These are phyloP conservation scores for Tupiocoris notatus DNA, from an alignment of 2,888 invertebrate genomes.

Conservation along the genomic window DNA sequence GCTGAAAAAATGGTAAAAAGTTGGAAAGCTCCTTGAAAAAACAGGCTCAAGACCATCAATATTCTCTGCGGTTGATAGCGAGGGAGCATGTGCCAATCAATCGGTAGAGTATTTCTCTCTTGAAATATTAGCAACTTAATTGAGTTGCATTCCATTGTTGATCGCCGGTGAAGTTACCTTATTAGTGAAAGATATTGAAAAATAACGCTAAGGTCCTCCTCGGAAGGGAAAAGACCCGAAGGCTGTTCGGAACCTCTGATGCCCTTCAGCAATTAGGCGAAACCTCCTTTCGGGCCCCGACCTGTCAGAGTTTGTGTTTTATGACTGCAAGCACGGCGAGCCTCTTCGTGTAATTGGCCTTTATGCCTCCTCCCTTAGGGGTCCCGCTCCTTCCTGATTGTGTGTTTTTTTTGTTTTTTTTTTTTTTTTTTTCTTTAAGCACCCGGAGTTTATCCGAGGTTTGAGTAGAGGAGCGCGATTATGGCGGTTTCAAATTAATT, in stretches of 20 bases:
- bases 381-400: slow-evolving; percentile 3
- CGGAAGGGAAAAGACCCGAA: neutral
- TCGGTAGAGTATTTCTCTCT: too few relatives aligned
- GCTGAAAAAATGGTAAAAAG: too few relatives aligned
- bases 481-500: too few relatives aligned
- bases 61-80: too few relatives aligned
- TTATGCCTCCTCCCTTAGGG: slow-evolving; percentile 17
- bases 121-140: slow-evolving; percentile 10
- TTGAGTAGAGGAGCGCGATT: too few relatives aligned
- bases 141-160: slow-evolving; percentile 34
- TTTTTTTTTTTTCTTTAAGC: neutral
- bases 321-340: slow-evolving; percentile 10
- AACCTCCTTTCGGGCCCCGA: slow-evolving; percentile 5
- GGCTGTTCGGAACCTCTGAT: slow-evolving; percentile 12
- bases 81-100: too few relatives aligned
- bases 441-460: neutral
- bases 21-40: too few relatives aligned
- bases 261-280: slow-evolving; percentile 29
- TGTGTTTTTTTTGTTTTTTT: slow-evolving; percentile 15
- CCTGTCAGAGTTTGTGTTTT: slow-evolving; percentile 15
- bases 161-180: slow-evolving; percentile 7
- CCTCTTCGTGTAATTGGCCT: slow-evolving; percentile 22
- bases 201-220: slow-evolving; percentile 1
- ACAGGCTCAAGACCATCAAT: too few relatives aligned
- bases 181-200: slow-evolving; percentile 30